phyloP scores from a whole-genome alignment of 2,888 invertebrate species.

The Nudaria mundana region DNA sequence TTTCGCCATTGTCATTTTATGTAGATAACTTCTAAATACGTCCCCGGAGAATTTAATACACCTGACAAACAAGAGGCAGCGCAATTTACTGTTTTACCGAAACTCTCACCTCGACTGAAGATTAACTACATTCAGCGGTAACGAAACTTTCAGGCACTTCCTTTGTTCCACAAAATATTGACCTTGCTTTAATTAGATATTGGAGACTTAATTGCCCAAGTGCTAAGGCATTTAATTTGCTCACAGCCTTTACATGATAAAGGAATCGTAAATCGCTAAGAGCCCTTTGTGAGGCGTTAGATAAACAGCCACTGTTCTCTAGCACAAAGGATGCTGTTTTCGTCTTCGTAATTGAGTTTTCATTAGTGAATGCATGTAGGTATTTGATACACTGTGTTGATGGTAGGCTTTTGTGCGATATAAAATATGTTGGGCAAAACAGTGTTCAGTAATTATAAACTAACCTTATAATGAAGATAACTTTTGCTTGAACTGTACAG shows the following conservation, averaged over 20 bases:
- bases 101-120: background rate
- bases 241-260: conserved; percentile 32
- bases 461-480: too few relatives aligned
- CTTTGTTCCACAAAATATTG: conserved; percentile 10
- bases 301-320: conserved; percentile 18
- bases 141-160: conserved; percentile 3
- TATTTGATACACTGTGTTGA: conserved; percentile 8
- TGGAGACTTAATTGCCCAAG: conserved; percentile 19
- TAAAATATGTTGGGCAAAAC: too few relatives aligned
- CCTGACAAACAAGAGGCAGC: background rate
- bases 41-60: too few relatives aligned
- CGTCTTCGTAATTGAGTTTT: conserved; percentile 25
- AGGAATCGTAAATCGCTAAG: conserved; percentile 13
- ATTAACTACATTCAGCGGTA: background rate
- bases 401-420: conserved; percentile 2
- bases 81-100: background rate
- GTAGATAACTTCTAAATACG: too few relatives aligned
- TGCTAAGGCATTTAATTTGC: conserved; percentile 23
- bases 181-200: conserved; percentile 21
- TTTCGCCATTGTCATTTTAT: too few relatives aligned
- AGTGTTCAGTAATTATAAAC: too few relatives aligned
- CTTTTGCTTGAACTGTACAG: too few relatives aligned
- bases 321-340: conserved; percentile 25
- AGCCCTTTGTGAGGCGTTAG: conserved; percentile 22
- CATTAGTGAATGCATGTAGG: conserved; percentile 24